Conservation (phyloP, 2,888 invertebrate species). For the Andrena marginata region DNA sequence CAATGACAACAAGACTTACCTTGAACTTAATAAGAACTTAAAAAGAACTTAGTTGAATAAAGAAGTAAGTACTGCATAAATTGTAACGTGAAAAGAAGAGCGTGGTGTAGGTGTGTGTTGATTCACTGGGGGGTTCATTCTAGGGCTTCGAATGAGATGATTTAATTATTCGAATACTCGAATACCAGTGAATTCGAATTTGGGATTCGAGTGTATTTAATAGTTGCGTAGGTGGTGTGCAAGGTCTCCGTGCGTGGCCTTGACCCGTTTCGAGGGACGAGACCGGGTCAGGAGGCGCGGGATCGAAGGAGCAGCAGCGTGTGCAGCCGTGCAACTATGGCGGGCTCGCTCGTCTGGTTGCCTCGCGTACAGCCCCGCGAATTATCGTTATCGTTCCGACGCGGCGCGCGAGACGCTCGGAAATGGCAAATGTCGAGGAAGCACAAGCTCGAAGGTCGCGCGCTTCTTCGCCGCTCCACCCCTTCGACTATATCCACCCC, state of each 20-base stretch:
- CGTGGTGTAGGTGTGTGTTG: no score
- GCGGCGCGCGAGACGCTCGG: not conserved
- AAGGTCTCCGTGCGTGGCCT: slow-evolving; percentile 53
- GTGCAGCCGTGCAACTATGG: slow-evolving; percentile 29
- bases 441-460: slow-evolving; percentile 7
- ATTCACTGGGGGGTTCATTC: no score
- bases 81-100: no score
- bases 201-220: not conserved
- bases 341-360: slow-evolving; percentile 15
- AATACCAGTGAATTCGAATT: no score
- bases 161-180: no score
- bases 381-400: slow-evolving; percentile 41
- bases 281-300: slow-evolving; percentile 50
- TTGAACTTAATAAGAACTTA: no score
- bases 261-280: slow-evolving; percentile 56
- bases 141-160: not conserved
- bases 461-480: not conserved
- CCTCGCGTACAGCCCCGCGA: slow-evolving; percentile 9
- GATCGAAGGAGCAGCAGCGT: slow-evolving; percentile 26
- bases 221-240: slow-evolving; percentile 3
- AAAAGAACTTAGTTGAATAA: no score
- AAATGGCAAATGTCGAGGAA: slow-evolving; percentile 27
- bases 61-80: no score
- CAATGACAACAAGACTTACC: no score
- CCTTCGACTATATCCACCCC: not conserved